Evolutionary conservation across 37 sponge, comb jelly and placozoan species (phyloP).

Genomic region (Ephydatia muelleri): DNA sequence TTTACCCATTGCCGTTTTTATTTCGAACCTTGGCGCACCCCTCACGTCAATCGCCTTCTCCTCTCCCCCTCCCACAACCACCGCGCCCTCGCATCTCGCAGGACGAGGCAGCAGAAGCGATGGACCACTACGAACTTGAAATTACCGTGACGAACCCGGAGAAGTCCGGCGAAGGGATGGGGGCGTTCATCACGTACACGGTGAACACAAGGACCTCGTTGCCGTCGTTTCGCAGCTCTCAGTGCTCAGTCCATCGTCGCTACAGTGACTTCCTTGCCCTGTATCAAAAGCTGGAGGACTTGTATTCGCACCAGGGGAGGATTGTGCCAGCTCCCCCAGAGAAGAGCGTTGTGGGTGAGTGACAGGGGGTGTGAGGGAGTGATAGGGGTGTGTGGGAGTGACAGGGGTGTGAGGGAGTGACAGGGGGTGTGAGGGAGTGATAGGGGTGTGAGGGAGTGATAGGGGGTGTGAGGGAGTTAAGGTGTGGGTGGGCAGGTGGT

Average conservation of each 20-base stretch:
- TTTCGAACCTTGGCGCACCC: too few species aligned
- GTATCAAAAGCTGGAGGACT: conserved; percentile 69
- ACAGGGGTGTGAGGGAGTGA: background rate
- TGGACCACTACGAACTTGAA: conserved; percentile 61
- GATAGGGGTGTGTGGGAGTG: background rate
- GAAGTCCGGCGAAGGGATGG: conserved; percentile 95
- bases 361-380: background rate
- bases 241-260: conserved; percentile 82
- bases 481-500: background rate
- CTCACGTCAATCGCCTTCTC: background rate
- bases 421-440: background rate
- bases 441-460: background rate
- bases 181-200: conserved; percentile 84
- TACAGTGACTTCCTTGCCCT: conserved; percentile 98
- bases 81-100: too few species aligned
- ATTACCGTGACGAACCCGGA: conserved; percentile 82
- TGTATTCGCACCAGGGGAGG: conserved; percentile 59
- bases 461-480: background rate
- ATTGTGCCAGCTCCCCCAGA: conserved; percentile 98
- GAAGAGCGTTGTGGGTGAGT: conserved; percentile 88
- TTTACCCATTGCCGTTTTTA: too few species aligned
- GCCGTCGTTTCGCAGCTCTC: conserved; percentile 78
- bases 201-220: conserved; percentile 85
- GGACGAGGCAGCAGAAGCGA: conserved; percentile 63
- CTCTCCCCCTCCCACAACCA: background rate